Evolutionary conservation across 2,888 invertebrate species (phyloP), one percentile per base, ranked within the genome.

Genomic region (Megaustenia siamemsis): DNA sequence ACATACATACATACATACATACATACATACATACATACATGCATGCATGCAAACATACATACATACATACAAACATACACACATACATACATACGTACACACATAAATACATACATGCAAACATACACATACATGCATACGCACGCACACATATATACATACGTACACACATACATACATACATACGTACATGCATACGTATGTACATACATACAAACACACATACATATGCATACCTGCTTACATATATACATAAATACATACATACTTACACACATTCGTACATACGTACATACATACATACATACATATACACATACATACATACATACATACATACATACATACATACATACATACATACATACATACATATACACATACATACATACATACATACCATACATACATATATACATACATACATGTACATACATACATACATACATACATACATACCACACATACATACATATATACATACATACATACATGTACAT

Each of bases 1-100:
- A 80, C 68, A 80, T 28, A 80, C 80, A 68, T 32, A 45, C 79
- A 80, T 28, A 68, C 79, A 68, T 15, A 63, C 63, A 63, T n/a
- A 63, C 32, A 60, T 43, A 63, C 40, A 63, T 66, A 66, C 40
- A 63, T n/a, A 10, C 38, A 78, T 40, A 63, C 63, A 78, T 18
- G 38, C 63, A 78, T n/a, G n/a, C n/a, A n/a, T n/a, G n/a, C n/a
- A n/a, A n/a, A n/a, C n/a, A n/a, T n/a, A n/a, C n/a, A n/a, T n/a
- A n/a, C n/a, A n/a, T n/a, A n/a, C n/a, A n/a, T n/a, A n/a, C n/a
- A n/a, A n/a, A n/a, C n/a, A n/a, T n/a, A n/a, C n/a, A n/a, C n/a
- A n/a, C n/a, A n/a, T n/a, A n/a, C n/a, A n/a, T n/a, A n/a, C n/a
- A n/a, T n/a, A n/a, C n/a, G n/a, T n/a, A n/a, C n/a, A n/a, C n/a